Evolutionary conservation across 2,888 invertebrate genomes (phyloP).

Genomic region (Lasioglossum calceatum): DNA sequence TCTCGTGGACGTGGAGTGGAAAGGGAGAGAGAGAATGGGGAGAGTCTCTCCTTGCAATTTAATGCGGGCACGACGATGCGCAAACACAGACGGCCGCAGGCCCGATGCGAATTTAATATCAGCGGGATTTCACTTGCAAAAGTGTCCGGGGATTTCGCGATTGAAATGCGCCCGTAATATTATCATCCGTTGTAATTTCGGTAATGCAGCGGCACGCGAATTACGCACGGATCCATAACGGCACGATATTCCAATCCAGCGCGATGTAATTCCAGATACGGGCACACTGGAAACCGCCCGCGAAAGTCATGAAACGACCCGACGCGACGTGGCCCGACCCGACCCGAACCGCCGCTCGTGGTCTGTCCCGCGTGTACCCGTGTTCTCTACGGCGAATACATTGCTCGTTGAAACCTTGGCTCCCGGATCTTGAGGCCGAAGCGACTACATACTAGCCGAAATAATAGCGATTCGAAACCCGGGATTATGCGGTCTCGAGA

Average conservation of each 20-base stretch:
- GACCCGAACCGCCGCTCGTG: not conserved
- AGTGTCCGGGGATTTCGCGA: conserved; percentile 70
- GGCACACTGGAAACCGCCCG: not conserved
- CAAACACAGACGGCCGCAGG: conserved; percentile 56
- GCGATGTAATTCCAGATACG: conserved; percentile 52
- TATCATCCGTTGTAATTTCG: conserved; percentile 67
- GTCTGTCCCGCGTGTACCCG: not conserved
- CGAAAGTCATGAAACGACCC: conserved; percentile 41
- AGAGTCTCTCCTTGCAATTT: conserved; percentile 45
- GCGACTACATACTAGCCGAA: not conserved
- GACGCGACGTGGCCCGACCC: not conserved
- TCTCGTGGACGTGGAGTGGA: not conserved
- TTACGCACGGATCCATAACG: conserved; percentile 61
- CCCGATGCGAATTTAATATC: conserved; percentile 62
- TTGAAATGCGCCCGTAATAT: conserved; percentile 66
- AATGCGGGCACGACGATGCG: conserved; percentile 50
- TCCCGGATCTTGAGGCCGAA: not conserved
- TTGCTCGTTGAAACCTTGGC: conserved; percentile 1
- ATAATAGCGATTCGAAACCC: not conserved
- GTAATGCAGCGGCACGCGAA: conserved; percentile 60
- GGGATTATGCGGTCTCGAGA: not conserved
- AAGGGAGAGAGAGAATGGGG: not conserved
- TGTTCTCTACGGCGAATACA: not conserved
- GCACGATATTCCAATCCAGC: conserved; percentile 34
- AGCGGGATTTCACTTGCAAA: conserved; percentile 66